phyloP scores from a whole-genome alignment of 2,113 vertebrate species.

The Megaptera novaeangliae region DNA sequence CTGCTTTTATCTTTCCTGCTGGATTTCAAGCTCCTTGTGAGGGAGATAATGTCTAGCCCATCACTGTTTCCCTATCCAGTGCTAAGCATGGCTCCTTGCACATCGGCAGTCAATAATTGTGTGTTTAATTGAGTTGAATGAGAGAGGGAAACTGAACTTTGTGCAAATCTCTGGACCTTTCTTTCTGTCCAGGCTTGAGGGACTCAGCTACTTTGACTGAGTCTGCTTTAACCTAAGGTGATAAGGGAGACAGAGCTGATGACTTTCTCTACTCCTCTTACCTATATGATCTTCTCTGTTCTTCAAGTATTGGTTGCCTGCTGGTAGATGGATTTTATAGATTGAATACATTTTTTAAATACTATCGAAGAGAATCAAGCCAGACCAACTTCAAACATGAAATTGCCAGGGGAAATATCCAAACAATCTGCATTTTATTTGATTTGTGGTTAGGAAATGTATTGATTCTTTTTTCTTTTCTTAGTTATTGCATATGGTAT shows the following conservation, averaged over 20 bases:
- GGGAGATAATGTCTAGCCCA: background rate
- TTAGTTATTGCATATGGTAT: background rate
- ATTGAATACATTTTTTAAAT: constrained; percentile 28
- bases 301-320: background rate
- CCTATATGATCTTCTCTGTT: background rate
- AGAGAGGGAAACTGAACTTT: background rate
- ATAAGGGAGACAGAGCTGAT: background rate
- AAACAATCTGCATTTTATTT: constrained; percentile 39
- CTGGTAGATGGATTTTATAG: constrained; percentile 15
- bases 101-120: background rate
- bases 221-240: background rate
- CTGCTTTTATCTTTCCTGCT: background rate
- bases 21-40: background rate
- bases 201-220: background rate
- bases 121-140: constrained; percentile 6
- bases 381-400: constrained; percentile 20
- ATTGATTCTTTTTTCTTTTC: constrained; percentile 12
- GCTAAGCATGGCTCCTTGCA: background rate
- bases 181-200: background rate
- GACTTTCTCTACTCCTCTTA: background rate
- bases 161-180: background rate
- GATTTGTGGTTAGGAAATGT: background rate
- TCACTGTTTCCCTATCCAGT: background rate
- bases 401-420: constrained; percentile 9
- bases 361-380: background rate